These are phyloP conservation scores for Carettochelys insculpta DNA, from an alignment of 2,113 vertebrate species.

Conservation along the genomic window DNA sequence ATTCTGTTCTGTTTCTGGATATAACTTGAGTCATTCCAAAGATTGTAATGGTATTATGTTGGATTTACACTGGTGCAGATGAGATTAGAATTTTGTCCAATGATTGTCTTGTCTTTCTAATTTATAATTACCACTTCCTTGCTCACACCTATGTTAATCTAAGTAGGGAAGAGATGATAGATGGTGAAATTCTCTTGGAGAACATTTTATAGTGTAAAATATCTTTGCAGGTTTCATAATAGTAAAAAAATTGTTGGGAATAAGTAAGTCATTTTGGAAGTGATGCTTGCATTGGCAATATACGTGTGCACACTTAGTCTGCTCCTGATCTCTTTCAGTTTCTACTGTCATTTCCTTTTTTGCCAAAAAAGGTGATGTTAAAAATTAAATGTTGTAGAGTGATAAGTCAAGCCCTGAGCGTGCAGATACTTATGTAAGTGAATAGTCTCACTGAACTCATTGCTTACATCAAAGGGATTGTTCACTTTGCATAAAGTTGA, in stretches of 20 bases:
- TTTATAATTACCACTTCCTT: background rate
- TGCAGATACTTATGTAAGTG: background rate
- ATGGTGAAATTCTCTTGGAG: background rate
- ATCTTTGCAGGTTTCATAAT: background rate
- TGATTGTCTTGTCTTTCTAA: background rate
- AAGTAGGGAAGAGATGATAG: background rate
- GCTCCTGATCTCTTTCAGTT: background rate
- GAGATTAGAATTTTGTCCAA: background rate
- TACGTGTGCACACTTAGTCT: background rate
- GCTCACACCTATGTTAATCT: background rate
- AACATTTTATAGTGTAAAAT: background rate
- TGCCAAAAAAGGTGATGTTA: background rate
- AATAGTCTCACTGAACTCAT: background rate
- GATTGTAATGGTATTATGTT: background rate
- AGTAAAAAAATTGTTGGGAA: background rate
- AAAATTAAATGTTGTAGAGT: background rate
- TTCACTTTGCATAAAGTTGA: background rate
- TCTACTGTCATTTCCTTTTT: background rate
- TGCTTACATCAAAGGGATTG: background rate
- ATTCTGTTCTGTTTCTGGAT: background rate
- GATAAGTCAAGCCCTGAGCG: background rate
- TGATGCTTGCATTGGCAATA: background rate
- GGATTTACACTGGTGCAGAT: background rate
- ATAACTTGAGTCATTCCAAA: background rate
- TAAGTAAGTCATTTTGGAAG: background rate